Evolutionary conservation across 2,888 invertebrate species (phyloP), one percentile per base, ranked within the genome.

Genomic region (Agonum fuliginosum): DNA sequence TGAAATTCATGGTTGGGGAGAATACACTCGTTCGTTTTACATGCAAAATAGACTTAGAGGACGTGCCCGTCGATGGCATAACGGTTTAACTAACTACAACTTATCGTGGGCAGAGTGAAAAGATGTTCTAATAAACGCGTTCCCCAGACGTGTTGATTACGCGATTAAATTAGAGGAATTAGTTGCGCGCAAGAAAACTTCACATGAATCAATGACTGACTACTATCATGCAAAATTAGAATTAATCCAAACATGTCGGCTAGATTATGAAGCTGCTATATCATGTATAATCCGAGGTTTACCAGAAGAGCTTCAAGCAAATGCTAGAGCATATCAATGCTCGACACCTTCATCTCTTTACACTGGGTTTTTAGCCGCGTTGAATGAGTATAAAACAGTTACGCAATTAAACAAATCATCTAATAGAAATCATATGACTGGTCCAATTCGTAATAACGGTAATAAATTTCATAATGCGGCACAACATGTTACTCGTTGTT

Each of bases 31-130:
- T 67, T 54, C 77, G 2, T 78, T 27, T 46, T 78, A 72, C 24
- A 81, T 80, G 80, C 81, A 81, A 77, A 34, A 19, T 17, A 79
- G 72, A 48, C 71, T 78, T 34, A 73, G 74, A 70, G 51, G 71
- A 5, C 14, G 79, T 3, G 78, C 79, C 1, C 54, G 80, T 8
- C 67, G 65, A n/a, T 81, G 80, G 79, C 80, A 74, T 75, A 67
- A 65, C 27, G 67, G 79, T 6, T 46, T 78, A 17, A 80, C 78
- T 1, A 48, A 79, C 6, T 83, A 83, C 43, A 51, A 80, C 17
- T 77, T 81, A 14, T 77, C 79, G 0, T 84, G 84, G 85, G 74
- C 76, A 0, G 79, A 80, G 46, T 84, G 84, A 83, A 84, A 84
- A 71, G 22, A 48, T 1, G 76, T 70, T 0, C 46, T 82, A 10